Evolutionary conservation across 2,797 vertebrate genomes (phyloP).

Genomic region (Paguma larvata): DNA sequence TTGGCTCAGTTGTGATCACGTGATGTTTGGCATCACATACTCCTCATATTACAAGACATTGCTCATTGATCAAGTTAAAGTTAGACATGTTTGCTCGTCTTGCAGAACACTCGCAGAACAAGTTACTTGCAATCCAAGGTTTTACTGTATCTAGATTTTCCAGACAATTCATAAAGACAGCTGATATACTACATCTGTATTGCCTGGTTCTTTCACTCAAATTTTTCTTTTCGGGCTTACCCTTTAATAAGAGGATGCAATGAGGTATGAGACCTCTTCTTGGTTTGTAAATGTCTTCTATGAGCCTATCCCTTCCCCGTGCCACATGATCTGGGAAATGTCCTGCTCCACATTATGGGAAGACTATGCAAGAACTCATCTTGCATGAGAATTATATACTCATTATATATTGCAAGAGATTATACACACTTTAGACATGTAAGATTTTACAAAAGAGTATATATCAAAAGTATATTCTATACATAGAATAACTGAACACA

Average conservation of each 20-base stretch:
- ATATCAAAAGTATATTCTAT: neutral
- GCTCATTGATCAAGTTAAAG: no score
- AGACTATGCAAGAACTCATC: neutral
- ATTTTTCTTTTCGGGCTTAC: neutral
- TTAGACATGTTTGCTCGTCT: no score
- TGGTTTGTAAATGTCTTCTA: neutral
- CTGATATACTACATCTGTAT: neutral
- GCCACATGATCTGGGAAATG: neutral
- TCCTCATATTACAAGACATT: no score
- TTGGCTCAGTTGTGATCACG: no score
- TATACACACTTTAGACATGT: neutral
- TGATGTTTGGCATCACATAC: no score
- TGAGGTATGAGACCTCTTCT: neutral
- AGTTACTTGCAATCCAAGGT: no score
- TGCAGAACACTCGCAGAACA: no score
- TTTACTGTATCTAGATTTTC: neutral
- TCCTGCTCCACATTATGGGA: neutral
- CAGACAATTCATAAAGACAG: neutral
- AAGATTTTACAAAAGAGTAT: neutral
- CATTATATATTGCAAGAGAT: no score
- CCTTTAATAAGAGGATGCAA: neutral
- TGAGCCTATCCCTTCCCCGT: neutral
- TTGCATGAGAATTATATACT: neutral
- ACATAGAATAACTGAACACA: neutral
- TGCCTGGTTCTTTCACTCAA: neutral